Base-by-base conservation (phyloP, 2,797 vertebrate genomes). In the Pseudotriccus pelzelni region DNA sequence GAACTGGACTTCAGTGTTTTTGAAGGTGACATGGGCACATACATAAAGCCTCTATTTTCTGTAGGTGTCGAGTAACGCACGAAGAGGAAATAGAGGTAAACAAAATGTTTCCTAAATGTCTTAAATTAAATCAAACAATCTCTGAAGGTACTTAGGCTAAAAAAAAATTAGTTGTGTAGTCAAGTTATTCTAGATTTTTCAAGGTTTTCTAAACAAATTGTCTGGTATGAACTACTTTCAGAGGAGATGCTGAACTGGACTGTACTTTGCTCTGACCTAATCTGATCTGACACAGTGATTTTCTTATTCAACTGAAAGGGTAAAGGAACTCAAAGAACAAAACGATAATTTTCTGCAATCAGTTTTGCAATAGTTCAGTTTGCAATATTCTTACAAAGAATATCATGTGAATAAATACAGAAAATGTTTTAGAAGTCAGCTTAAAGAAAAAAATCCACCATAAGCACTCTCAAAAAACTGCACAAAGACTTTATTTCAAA, bases 21-120 rank as follows among this genome's bases (percentile, higher is more conserved):
- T 34, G 43, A n/a, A 87, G 15, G 10, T 41, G n/a, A 27, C 30
- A 14, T 8, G 13, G 30, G 32, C 34, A 50, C 49, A 25, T 22
- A n/a, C 24, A 53, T 44, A 74, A 87, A 78, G 32, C 6, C 20
- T 24, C 5, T 67, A 4, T 20, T 78, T 81, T 70, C 34, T 78
- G 1, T 20, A 62, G 20, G 19, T 70, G 14, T 19, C 0, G 0
- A 9, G 18, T 79, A 64, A n/a, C 20, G 44, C 10, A 36, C 2
- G 23, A 60, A 64, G 20, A 53, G n/a, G 22, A 73, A 67, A 53
- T 9, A 47, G 24, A 59, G 9, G 14, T 77, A 81, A 77, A 4
- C 3, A 46, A 82, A 23, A 30, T 28, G 46, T 49, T 90, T 66
- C 52, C 47, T 70, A 69, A 58, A 84, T 24, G 46, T 7, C 4